Evolutionary conservation across 1,140 invertebrate species (phyloP), one percentile per base, ranked within the genome.

Genomic region (Megathymus violae): DNA sequence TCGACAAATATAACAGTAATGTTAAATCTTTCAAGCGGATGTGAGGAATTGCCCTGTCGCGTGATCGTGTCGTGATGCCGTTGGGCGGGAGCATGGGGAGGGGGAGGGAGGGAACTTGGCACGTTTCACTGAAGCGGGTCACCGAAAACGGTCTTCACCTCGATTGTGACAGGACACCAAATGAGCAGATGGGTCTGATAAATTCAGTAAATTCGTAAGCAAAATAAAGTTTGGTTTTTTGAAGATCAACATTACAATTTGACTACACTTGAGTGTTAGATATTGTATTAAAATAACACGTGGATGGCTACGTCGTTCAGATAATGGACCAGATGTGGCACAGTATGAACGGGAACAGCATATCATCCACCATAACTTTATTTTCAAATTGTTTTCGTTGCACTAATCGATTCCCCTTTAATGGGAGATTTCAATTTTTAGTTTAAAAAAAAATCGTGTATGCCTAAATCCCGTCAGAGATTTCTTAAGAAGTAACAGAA

Each of bases 11-110:
- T 41, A 41, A 19, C 34, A 54, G 50, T 17, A 41, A 54, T 19
- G 36, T 41, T 54, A 36, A 54, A 54, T 54, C 17, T 41, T 54
- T 54, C 50, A 54, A 17, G 38, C 36, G 50, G 17, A 25, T 54
- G 50, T 48, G 25, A 46, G 17, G 43, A 46, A 46, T 46, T 22
- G 43, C 43, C 17, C 14, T 10, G 17, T 13, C 43, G 17, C 25
- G 36, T 34, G 10, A 54, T 22, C 50, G 36, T 17, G 14, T 14
- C 9, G 36, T 36, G 10, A 13, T 17, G 34, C 48, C 19, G 27
- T 9, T n/a, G n/a, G 27, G 38, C 17, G 11, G 16, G 34, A 11
- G 14, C n/a, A n/a, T n/a, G n/a, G 13, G 6, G 3, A 50, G 16
- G 14, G 47, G 27, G 15, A 13, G 4, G n/a, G 6, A 1, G 31